Conservation (phyloP, 2,797 vertebrate genomes). For the Champsocephalus gunnari region DNA sequence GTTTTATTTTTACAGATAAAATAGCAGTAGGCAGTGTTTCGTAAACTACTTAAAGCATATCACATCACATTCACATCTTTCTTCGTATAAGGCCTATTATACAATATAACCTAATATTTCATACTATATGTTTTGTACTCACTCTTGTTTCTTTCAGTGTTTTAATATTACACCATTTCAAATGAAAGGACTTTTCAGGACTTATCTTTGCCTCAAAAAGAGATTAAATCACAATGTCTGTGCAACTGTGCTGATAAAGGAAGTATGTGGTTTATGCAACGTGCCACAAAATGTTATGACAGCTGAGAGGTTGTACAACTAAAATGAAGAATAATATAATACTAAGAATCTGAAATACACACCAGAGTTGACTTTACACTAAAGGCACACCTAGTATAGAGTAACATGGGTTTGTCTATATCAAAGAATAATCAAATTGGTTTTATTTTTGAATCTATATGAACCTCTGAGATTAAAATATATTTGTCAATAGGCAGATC, state of each 20-base stretch:
- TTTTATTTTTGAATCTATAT: no score
- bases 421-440: not conserved
- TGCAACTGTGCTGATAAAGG: not conserved
- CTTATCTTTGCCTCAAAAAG: conserved; percentile 5
- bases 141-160: not conserved
- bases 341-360: not conserved
- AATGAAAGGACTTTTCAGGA: not conserved
- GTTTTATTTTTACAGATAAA: not conserved
- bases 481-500: no score
- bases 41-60: not conserved
- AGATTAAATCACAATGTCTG: not conserved
- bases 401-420: not conserved
- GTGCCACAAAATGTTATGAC: conserved; percentile 9
- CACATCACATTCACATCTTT: not conserved
- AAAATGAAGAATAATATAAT: not conserved
- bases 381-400: not conserved
- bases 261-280: not conserved
- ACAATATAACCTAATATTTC: not conserved
- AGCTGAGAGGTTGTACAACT: not conserved
- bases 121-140: not conserved
- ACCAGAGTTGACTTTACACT: not conserved
- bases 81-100: not conserved
- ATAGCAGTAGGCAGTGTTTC: not conserved
- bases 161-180: not conserved
- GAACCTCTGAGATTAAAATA: no score